Base-by-base conservation (phyloP, 2,888 invertebrate genomes). In the Allophyes oxyacanthae region DNA sequence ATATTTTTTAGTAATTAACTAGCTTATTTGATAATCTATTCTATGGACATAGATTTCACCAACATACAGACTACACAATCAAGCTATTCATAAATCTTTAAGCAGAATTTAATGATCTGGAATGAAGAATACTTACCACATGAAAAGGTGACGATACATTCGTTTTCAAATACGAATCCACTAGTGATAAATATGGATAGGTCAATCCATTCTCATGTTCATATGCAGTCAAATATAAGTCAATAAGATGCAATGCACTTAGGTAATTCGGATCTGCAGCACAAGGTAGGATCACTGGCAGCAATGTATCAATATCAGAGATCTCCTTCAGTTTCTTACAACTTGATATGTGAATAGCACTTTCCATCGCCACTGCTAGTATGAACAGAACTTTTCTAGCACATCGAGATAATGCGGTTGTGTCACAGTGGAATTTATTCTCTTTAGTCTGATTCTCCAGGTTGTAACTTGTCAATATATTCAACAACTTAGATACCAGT, bases 91-190 rank as follows among this genome's bases (percentile, higher is more conserved):
- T n/a, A n/a, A n/a, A n/a, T n/a, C n/a, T n/a, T n/a, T n/a, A n/a
- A n/a, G n/a, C n/a, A n/a, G n/a, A n/a, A n/a, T n/a, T n/a, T n/a
- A n/a, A n/a, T n/a, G n/a, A n/a, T n/a, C n/a, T n/a, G n/a, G n/a
- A 20, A 20, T 2, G 20, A 4, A 8, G 14, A n/a, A 60, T 76
- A 89, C 94, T 92, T 88, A 96, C 96, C 86, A 96, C 94, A 73
- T 96, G 95, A 80, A 95, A 95, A 8, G 96, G 96, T 0, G 97
- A 97, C 20, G 94, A 94, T 1, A 97, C 92, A 82, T 97, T 96
- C 0, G 82, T 78, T 50, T 95, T 92, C n/a, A 97, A 82, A 64
- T 85, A 83, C 0, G 89, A 88, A 82, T 95, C 95, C 0, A 96
- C 81, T 64, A 94, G 78, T 55, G 87, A 77, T 49, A 95, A 84